phyloP scores from a whole-genome alignment of 2,797 vertebrate genomes.

The Vultur gryphus region DNA sequence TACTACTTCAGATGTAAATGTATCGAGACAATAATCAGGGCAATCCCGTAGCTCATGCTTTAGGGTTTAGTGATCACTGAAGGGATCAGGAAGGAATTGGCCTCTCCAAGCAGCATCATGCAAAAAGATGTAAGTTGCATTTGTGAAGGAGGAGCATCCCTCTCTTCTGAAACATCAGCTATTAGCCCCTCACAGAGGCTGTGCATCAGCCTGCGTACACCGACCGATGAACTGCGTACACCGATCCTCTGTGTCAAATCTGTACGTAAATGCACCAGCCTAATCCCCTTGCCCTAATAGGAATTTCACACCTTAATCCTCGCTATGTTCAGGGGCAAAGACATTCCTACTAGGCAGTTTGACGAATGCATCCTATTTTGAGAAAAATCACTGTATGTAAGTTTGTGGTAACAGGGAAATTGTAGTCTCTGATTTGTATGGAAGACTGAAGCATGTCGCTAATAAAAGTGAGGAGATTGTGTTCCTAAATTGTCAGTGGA shows the following conservation, averaged over 20 bases:
- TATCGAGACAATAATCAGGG: neutral
- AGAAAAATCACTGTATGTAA: neutral
- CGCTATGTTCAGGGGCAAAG: neutral
- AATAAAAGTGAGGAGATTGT: constrained; percentile 2
- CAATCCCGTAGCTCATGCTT: neutral
- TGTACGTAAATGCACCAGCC: constrained; percentile 25
- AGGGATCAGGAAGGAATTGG: neutral
- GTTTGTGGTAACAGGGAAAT: neutral
- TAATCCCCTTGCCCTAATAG: constrained; percentile 35
- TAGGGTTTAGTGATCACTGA: neutral
- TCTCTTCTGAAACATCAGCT: neutral
- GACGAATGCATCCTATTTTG: neutral
- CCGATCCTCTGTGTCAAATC: constrained; percentile 14
- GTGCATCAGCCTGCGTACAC: neutral
- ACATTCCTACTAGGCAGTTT: neutral
- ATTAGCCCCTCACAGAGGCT: neutral
- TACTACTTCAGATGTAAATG: neutral
- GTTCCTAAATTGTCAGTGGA: constrained; percentile 18
- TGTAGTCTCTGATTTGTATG: neutral
- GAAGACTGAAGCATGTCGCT: neutral
- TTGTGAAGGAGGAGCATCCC: neutral
- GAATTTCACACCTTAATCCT: constrained; percentile 59
- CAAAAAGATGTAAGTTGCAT: neutral
- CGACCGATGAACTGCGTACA: neutral
- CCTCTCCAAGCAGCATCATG: neutral